Evolutionary conservation across 2,888 invertebrate species (phyloP).

Genomic region (Ceramica pisi): DNA sequence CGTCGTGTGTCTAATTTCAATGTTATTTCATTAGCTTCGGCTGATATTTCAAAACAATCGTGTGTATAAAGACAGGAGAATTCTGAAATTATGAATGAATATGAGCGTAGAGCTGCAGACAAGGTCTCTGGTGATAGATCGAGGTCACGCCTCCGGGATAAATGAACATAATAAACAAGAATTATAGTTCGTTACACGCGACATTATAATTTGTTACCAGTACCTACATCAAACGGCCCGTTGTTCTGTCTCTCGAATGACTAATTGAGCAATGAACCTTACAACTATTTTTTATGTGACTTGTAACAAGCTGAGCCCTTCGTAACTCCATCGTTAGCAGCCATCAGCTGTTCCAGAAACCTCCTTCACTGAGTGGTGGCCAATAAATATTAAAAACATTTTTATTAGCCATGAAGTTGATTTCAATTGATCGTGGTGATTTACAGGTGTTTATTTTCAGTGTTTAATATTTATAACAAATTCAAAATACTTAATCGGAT

Average conservation of each 20-base stretch:
- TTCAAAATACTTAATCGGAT: conserved; percentile 3
- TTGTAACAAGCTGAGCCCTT: conserved; percentile 47
- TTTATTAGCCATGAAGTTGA: conserved; percentile 39
- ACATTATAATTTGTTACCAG: conserved; percentile 61
- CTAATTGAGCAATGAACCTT: conserved; percentile 47
- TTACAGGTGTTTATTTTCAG: conserved; percentile 43
- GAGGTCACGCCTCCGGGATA: conserved; percentile 56
- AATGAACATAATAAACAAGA: conserved; percentile 60
- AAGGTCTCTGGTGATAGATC: conserved; percentile 63
- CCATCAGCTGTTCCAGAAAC: conserved; percentile 42
- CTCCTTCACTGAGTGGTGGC: conserved; percentile 37
- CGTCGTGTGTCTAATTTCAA: conserved; percentile 47
- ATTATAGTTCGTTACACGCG: conserved; percentile 56
- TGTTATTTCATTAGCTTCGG: conserved; percentile 45
- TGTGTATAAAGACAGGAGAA: conserved; percentile 26
- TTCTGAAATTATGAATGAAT: conserved; percentile 65
- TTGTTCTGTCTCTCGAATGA: conserved; percentile 56
- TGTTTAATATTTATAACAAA: conserved; percentile 22
- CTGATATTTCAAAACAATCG: conserved; percentile 52
- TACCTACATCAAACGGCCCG: conserved; percentile 59
- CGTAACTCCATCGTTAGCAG: conserved; percentile 40
- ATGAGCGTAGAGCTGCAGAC: conserved; percentile 53
- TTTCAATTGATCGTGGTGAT: conserved; percentile 49
- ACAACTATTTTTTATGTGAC: conserved; percentile 22
- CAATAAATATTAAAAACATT: conserved; percentile 55